Percentiles rank a stretch among this genome's conserved stretches.
Evolutionary conservation across 2,797 vertebrate species (phyloP).

Genomic region (Tapirus indicus): DNA sequence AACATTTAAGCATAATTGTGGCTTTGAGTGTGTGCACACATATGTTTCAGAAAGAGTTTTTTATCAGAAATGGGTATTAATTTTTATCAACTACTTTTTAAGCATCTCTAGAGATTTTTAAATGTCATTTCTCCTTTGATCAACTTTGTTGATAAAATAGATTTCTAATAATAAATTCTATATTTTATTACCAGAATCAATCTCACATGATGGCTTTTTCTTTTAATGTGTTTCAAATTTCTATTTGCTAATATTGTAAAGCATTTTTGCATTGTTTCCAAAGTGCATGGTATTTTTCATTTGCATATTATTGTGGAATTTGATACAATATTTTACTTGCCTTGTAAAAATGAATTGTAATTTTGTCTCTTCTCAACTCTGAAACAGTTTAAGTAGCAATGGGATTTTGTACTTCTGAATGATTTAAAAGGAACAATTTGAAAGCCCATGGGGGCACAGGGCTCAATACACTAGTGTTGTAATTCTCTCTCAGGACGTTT

Average conservation of each 20-base stretch:
- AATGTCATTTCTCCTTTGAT: not conserved
- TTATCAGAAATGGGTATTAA: not conserved
- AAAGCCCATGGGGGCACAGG: accelerated
- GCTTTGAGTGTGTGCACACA: not conserved
- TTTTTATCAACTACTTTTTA: not conserved
- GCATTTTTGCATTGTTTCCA: not conserved
- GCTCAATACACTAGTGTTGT: accelerated
- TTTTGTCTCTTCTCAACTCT: not conserved
- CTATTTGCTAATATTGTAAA: not conserved
- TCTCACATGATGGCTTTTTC: not conserved
- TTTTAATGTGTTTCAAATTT: not conserved
- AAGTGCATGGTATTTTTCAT: not conserved
- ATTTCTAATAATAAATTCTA: not conserved
- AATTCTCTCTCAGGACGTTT: not conserved
- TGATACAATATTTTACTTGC: not conserved
- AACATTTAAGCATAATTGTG: not conserved
- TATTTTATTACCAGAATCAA: not conserved
- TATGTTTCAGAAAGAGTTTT: not conserved
- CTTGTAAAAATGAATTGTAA: not conserved
- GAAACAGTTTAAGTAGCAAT: not conserved
- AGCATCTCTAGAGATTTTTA: not conserved
- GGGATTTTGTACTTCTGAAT: not conserved
- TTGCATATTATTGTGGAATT: not conserved
- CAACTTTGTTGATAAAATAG: not conserved
- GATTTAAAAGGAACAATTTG: not conserved